phyloP scores from a whole-genome alignment of 2,888 invertebrate genomes.

The Galerucella pusilla region DNA sequence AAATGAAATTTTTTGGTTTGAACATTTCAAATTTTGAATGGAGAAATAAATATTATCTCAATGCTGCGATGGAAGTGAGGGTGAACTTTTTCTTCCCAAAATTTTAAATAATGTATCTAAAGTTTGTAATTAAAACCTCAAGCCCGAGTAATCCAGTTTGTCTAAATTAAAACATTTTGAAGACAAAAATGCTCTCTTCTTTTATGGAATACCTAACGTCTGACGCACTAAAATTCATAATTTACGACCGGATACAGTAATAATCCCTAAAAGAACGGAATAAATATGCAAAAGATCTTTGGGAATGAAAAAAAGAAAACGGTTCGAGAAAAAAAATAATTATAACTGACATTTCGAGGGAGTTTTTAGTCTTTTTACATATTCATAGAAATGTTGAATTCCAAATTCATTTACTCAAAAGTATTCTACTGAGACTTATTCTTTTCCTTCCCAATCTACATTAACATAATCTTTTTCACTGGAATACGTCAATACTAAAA shows the following conservation, averaged over 20 bases:
- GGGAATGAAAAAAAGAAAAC: slow-evolving; percentile 13
- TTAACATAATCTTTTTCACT: slow-evolving; percentile 46
- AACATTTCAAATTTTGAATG: too few relatives aligned
- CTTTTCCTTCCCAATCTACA: slow-evolving; percentile 33
- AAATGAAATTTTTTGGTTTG: too few relatives aligned
- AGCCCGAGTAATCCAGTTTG: neutral
- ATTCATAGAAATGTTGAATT: slow-evolving; percentile 40
- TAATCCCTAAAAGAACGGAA: slow-evolving; percentile 6
- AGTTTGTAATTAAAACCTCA: neutral
- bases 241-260: slow-evolving; percentile 16
- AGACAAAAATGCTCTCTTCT: neutral
- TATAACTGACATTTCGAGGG: slow-evolving; percentile 31
- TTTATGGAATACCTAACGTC: slow-evolving; percentile 3
- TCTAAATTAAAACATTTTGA: neutral
- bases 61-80: too few relatives aligned
- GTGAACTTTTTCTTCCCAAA: too few relatives aligned
- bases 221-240: slow-evolving; percentile 24
- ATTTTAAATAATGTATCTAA: too few relatives aligned
- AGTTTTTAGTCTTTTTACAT: slow-evolving; percentile 34
- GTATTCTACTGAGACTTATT: slow-evolving; percentile 36
- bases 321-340: slow-evolving; percentile 21
- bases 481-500: slow-evolving; percentile 45
- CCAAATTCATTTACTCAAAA: slow-evolving; percentile 37
- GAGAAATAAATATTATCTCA: too few relatives aligned
- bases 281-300: slow-evolving; percentile 27